These are phyloP conservation scores for Chondrilla cf. caribensis DNA, from an alignment of 37 sponge, comb jelly and placozoan species.

Conservation along the genomic window DNA sequence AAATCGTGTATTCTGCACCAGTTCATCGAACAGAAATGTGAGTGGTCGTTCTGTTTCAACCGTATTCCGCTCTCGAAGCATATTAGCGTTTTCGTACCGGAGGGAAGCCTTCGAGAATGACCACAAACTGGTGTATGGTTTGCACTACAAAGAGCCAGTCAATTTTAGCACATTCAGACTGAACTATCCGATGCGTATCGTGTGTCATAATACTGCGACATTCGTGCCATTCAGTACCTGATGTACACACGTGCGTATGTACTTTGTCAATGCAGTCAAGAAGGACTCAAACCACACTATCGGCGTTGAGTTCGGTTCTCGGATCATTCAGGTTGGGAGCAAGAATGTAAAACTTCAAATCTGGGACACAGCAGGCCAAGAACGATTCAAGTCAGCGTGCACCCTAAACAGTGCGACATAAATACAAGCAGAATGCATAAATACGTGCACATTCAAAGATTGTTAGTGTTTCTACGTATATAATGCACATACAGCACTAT, in stretches of 20 bases:
- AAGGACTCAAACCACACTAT: slow-evolving; percentile 98
- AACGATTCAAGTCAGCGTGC: slow-evolving; percentile 79
- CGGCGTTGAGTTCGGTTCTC: slow-evolving; percentile 99
- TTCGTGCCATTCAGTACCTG: too few relatives aligned
- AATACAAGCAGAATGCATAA: neutral
- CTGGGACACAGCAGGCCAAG: slow-evolving; percentile 99
- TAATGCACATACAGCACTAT: too few relatives aligned
- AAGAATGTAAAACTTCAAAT: slow-evolving; percentile 98
- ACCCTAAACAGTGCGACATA: neutral
- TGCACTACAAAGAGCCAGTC: too few relatives aligned
- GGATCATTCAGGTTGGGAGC: slow-evolving; percentile 76
- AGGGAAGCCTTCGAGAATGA: too few relatives aligned
- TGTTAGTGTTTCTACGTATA: too few relatives aligned
- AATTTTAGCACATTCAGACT: too few relatives aligned
- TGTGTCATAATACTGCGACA: too few relatives aligned
- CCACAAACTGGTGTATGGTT: too few relatives aligned
- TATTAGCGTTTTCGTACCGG: too few relatives aligned
- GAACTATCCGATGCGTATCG: too few relatives aligned
- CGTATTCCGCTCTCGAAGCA: too few relatives aligned
- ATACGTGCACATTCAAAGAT: neutral
- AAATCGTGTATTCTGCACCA: slow-evolving; percentile 99
- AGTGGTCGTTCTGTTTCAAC: slow-evolving; percentile 34
- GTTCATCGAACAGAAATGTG: slow-evolving; percentile 98
- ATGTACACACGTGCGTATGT: too few relatives aligned
- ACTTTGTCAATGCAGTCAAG: slow-evolving; percentile 68